Percentiles rank a stretch among this genome's conserved stretches.
Evolutionary conservation across 1,140 invertebrate species (phyloP).

Genomic region (Musca domestica): DNA sequence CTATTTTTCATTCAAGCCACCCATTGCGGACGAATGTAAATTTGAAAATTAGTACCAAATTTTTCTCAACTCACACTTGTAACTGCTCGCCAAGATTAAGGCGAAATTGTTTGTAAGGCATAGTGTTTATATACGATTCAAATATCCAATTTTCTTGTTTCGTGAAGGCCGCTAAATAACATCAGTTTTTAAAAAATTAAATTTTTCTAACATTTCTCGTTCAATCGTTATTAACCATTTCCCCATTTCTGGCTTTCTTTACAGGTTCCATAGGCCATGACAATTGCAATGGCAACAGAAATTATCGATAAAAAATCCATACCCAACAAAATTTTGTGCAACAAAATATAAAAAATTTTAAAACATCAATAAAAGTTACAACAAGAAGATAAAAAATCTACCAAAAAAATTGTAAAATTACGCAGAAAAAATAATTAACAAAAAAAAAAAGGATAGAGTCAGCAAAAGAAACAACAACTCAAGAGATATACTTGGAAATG

Average conservation of each 20-base stretch:
- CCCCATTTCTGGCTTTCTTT: slow-evolving; percentile 20
- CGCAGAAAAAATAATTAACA: slow-evolving; percentile 26
- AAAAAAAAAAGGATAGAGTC: slow-evolving; percentile 28
- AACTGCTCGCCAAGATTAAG: too few relatives aligned
- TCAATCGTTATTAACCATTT: not conserved
- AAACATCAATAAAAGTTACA: slow-evolving; percentile 44
- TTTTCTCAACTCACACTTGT: too few relatives aligned
- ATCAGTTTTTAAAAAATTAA: too few relatives aligned
- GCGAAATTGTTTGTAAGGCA: too few relatives aligned
- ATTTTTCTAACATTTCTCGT: too few relatives aligned
- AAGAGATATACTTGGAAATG: not conserved
- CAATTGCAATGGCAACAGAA: slow-evolving; percentile 65
- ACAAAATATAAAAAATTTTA: slow-evolving; percentile 32
- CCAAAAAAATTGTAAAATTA: slow-evolving; percentile 27
- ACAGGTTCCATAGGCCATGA: slow-evolving; percentile 75
- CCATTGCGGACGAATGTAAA: too few relatives aligned
- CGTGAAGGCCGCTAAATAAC: too few relatives aligned
- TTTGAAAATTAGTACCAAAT: too few relatives aligned
- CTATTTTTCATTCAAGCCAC: too few relatives aligned
- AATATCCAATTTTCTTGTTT: too few relatives aligned
- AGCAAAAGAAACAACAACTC: slow-evolving; percentile 22
- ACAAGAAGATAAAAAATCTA: slow-evolving; percentile 37
- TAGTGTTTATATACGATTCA: too few relatives aligned
- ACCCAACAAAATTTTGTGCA: slow-evolving; percentile 53
- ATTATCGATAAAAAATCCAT: slow-evolving; percentile 50